Evolutionary conservation across 2,797 vertebrate genomes (phyloP).

Genomic region (Enteromius radiatus): DNA sequence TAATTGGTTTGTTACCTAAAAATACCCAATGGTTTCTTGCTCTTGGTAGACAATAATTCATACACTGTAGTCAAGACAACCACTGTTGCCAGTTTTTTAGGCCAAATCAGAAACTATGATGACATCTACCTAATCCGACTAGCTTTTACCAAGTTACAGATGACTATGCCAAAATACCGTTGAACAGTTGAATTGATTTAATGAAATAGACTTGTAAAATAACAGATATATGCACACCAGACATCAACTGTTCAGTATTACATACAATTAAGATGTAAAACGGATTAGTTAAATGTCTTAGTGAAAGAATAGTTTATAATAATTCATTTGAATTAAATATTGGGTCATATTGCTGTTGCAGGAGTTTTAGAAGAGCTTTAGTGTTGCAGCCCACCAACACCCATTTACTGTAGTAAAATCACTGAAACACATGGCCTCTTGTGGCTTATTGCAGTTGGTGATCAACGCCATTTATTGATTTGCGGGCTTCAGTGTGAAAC

Average conservation of each 20-base stretch:
- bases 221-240: background rate
- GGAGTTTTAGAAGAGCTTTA: background rate
- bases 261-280: background rate
- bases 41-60: background rate
- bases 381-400: background rate
- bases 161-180: background rate
- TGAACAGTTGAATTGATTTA: background rate
- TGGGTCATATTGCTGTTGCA: background rate
- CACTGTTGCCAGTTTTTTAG: background rate
- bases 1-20: background rate
- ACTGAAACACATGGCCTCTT: constrained; percentile 6
- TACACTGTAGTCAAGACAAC: background rate
- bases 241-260: background rate
- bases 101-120: background rate
- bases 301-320: background rate
- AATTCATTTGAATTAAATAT: background rate
- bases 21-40: background rate
- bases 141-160: background rate
- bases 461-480: constrained; percentile 37
- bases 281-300: too few species aligned
- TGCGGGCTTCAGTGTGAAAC: constrained; percentile 37
- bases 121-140: background rate
- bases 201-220: background rate
- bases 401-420: background rate
- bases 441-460: constrained; percentile 38